Conservation (phyloP, 2,888 invertebrate genomes). For the Aleiodes testaceus region DNA sequence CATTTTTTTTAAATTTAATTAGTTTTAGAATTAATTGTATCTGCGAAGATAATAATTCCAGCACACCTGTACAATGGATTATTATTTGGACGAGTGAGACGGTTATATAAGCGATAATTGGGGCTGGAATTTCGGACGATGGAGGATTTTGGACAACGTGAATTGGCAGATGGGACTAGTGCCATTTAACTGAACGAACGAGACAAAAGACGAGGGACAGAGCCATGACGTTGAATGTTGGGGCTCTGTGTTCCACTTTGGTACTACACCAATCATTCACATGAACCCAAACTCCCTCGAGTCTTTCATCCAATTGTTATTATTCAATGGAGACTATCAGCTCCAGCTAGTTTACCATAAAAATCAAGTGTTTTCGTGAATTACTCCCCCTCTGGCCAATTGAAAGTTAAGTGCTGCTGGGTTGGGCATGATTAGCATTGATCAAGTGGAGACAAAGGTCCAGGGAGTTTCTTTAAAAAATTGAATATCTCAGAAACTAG, state of each 20-base stretch:
- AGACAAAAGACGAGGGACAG: constrained; percentile 8
- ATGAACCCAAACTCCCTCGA: background rate
- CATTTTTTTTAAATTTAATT: no score
- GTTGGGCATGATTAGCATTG: no score
- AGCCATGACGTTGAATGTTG: no score
- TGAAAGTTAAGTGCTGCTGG: no score
- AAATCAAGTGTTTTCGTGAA: no score
- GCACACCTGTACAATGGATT: constrained; percentile 42
- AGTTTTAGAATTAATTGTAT: background rate
- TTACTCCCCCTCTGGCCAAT: no score
- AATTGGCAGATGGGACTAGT: constrained; percentile 30
- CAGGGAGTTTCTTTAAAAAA: no score
- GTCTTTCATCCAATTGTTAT: background rate
- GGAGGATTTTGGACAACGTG: constrained; percentile 39
- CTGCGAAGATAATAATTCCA: background rate
- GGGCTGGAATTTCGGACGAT: background rate
- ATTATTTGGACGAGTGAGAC: constrained; percentile 47
- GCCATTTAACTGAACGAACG: constrained; percentile 10
- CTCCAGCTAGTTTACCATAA: no score
- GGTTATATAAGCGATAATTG: constrained; percentile 45
- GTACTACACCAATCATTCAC: no score
- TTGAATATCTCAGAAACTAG: no score
- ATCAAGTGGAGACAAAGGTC: no score
- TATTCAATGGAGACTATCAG: background rate
- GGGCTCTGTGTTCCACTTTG: no score